Evolutionary conservation across 2,113 vertebrate genomes (phyloP), one percentile per base, ranked within the genome.

Genomic region (Copsychus sechellarum): DNA sequence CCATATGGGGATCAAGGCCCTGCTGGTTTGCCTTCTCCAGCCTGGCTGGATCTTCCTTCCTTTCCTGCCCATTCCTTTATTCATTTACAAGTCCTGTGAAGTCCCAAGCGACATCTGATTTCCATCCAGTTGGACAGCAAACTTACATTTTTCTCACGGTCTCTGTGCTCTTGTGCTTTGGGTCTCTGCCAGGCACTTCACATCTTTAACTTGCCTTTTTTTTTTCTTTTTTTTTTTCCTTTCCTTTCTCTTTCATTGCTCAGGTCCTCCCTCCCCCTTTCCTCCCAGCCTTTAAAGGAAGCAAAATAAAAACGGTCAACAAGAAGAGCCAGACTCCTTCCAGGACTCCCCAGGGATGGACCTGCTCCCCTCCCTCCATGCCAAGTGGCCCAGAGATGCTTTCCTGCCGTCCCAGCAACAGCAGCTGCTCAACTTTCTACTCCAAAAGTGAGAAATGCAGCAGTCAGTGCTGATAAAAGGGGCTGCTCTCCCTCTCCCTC

Each of bases 61-160:
- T 69, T 92, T 90, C 54, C 90, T 58, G 79, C 93, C 92, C 3
- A 0, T 65, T 78, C 64, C 71, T 86, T 90, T 86, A 78, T 40
- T 84, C 33, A 77, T 94, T 90, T 86, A 61, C 50, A 62, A 90
- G 54, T 43, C n/a, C 40, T 92, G 73, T 81, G 86, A 90, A 88
- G 79, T 93, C 86, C 81, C 43, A 5, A 28, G 4, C 1, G 0
- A 94, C 90, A 92, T 95, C 94, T 86, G 83, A 93, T 95, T 96
- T 92, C 93, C 87, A 96, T 97, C 94, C 79, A 47, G 45, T 67
- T 28, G 34, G 92, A 78, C 81, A 80, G 86, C 43, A 78, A 67
- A 86, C 88, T 82, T 74, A 91, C 95, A 92, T 96, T 97, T 96
- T 97, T 97, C 97, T 97, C 96, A 97, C 48, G 91, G 69, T 96